These are phyloP conservation scores for Sogatella furcifera DNA, from an alignment of 1,140 invertebrate species.

Conservation along the genomic window DNA sequence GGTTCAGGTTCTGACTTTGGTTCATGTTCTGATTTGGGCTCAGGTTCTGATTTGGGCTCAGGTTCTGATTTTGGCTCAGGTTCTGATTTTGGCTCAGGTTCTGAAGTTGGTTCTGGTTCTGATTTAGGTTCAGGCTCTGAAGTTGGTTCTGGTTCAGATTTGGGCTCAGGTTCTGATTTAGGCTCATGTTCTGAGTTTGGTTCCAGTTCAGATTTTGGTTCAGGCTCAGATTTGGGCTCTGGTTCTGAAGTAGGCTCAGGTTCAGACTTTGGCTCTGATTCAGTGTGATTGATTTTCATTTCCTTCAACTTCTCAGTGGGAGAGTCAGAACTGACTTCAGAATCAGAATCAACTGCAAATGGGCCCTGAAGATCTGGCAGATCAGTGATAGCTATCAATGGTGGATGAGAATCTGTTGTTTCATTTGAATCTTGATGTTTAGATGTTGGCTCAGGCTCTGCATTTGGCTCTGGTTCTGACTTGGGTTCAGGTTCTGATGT, in stretches of 20 bases:
- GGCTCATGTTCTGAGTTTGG: constrained; percentile 28
- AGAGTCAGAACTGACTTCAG: constrained; percentile 8
- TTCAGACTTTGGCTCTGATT: constrained; percentile 20
- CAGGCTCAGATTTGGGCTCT: constrained; percentile 23
- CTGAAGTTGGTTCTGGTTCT: constrained; percentile 21
- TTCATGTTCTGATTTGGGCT: constrained; percentile 26
- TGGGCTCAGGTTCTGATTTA: constrained; percentile 16
- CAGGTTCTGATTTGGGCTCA: constrained; percentile 17
- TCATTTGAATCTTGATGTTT: constrained; percentile 19
- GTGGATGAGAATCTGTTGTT: constrained; percentile 25
- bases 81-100: constrained; percentile 23
- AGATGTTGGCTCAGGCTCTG: constrained; percentile 18
- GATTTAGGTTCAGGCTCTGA: constrained; percentile 17
- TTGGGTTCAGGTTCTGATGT: constrained; percentile 23
- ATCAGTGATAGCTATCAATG: constrained; percentile 5
- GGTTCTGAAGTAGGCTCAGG: constrained; percentile 17
- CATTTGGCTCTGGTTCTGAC: constrained; percentile 20
- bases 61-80: constrained; percentile 20
- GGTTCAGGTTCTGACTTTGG: constrained; percentile 24
- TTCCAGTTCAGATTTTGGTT: constrained; percentile 25
- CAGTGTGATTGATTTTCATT: constrained; percentile 15
- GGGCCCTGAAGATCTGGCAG: constrained; percentile 1
- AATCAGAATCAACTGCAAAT: constrained; percentile 5
- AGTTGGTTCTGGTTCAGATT: constrained; percentile 22
- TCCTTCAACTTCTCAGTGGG: constrained; percentile 7